phyloP scores from a whole-genome alignment of 1,140 invertebrate species.

The Hormaphis cornu region DNA sequence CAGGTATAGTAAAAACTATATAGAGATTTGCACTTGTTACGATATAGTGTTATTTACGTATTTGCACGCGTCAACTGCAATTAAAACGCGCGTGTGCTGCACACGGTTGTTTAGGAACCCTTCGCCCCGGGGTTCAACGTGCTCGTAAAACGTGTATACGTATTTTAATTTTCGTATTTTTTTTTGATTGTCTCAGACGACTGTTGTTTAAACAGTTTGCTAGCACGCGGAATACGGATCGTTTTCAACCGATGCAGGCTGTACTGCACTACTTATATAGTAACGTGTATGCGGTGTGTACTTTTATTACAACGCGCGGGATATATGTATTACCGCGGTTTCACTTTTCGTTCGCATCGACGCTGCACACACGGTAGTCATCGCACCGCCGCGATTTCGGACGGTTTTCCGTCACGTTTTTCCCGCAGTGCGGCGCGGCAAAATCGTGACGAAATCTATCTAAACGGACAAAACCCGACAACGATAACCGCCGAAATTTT shows the following conservation, averaged over 20 bases:
- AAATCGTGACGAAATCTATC: not conserved
- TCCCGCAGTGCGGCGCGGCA: not conserved
- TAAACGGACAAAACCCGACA: not conserved
- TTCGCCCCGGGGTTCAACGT: not conserved
- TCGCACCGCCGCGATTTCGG: not conserved
- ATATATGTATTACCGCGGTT: too few species aligned
- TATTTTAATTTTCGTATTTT: not conserved
- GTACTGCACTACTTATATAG: too few species aligned
- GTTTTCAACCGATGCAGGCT: too few species aligned
- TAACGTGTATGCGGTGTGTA: too few species aligned
- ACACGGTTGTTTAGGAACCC: not conserved
- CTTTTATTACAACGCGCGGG: too few species aligned
- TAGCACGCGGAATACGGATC: too few species aligned
- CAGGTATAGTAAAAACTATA: too few species aligned
- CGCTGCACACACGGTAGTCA: not conserved
- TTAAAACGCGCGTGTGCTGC: too few species aligned
- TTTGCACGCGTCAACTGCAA: not conserved
- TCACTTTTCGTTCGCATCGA: not conserved
- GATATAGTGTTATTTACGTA: not conserved
- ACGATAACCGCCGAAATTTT: not conserved
- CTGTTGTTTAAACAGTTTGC: not conserved
- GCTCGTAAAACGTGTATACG: constrained; percentile 5
- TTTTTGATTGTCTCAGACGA: not conserved
- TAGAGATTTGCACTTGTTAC: not conserved
- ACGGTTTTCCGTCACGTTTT: not conserved